These are phyloP conservation scores for Drosophila santomea DNA, from an alignment of 1,140 invertebrate genomes.

Conservation along the genomic window DNA sequence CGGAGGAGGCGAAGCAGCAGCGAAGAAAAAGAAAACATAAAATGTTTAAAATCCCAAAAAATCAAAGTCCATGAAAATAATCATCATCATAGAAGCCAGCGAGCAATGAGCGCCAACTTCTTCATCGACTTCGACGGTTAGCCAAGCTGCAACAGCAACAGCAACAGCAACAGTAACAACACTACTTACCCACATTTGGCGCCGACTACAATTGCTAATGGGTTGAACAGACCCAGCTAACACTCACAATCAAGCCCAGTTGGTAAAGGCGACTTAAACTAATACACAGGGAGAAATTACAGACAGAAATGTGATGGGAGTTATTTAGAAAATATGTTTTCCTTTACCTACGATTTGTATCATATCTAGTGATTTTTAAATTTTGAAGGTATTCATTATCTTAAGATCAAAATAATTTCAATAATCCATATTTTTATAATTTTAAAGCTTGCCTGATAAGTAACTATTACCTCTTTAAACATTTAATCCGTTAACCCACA, in stretches of 20 bases:
- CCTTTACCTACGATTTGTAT: no score
- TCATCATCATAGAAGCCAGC: constrained; percentile 71
- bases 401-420: no score
- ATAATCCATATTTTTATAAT: no score
- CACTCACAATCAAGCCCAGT: constrained; percentile 12
- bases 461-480: no score
- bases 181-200: constrained; percentile 81
- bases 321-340: not conserved
- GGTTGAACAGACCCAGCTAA: constrained; percentile 50
- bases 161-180: constrained; percentile 41
- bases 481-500: not conserved
- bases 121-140: constrained; percentile 48
- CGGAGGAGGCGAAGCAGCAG: constrained; percentile 34
- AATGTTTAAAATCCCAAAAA: constrained; percentile 84
- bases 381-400: no score
- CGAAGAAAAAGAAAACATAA: constrained; percentile 66
- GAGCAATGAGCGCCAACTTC: constrained; percentile 31
- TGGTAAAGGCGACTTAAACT: constrained; percentile 54
- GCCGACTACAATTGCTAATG: constrained; percentile 61
- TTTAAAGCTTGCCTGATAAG: no score
- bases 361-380: not conserved
- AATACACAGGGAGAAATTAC: constrained; percentile 14
- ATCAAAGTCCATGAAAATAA: constrained; percentile 85
- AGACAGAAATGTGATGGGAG: not conserved
- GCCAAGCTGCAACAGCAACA: constrained; percentile 46